phyloP scores from a whole-genome alignment of 1,140 invertebrate species.

The Cryptotermes secundus region DNA sequence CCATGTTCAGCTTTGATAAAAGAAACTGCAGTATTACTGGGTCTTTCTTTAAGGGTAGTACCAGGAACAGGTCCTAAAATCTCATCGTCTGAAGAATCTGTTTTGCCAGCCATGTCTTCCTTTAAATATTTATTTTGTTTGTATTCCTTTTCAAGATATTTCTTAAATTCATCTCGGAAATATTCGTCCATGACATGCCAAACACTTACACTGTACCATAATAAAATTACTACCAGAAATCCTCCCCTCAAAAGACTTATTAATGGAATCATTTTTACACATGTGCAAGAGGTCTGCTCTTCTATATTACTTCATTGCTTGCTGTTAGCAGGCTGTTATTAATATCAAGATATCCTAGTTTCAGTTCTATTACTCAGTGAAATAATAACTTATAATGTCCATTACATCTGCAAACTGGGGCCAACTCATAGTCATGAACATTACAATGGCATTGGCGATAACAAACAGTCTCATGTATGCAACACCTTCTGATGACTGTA shows the following conservation, averaged over 20 bases:
- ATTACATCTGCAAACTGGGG: conserved; percentile 53
- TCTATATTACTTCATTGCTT: background rate
- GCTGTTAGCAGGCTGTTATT: background rate
- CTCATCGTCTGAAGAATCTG: background rate
- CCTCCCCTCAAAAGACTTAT: conserved; percentile 48
- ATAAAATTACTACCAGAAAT: conserved; percentile 49
- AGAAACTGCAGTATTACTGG: background rate
- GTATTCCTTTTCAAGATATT: conserved; percentile 50
- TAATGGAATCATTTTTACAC: conserved; percentile 44
- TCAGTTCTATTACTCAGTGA: conserved; percentile 37
- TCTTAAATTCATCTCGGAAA: conserved; percentile 53
- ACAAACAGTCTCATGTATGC: conserved; percentile 61
- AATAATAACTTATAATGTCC: conserved; percentile 47
- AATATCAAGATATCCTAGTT: too few species aligned
- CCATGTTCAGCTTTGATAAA: too few species aligned
- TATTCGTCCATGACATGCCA: conserved; percentile 56
- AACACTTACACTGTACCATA: conserved; percentile 53
- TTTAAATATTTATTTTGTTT: conserved; percentile 38
- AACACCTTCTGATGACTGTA: conserved; percentile 54
- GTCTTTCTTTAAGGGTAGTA: background rate
- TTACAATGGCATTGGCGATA: conserved; percentile 55
- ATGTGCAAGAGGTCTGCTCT: conserved; percentile 31
- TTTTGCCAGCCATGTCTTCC: background rate
- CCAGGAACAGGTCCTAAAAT: background rate
- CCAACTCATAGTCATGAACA: conserved; percentile 57